Evolutionary conservation across 2,113 vertebrate genomes (phyloP), one percentile per base, ranked within the genome.

Genomic region (Nycticorax nycticorax): DNA sequence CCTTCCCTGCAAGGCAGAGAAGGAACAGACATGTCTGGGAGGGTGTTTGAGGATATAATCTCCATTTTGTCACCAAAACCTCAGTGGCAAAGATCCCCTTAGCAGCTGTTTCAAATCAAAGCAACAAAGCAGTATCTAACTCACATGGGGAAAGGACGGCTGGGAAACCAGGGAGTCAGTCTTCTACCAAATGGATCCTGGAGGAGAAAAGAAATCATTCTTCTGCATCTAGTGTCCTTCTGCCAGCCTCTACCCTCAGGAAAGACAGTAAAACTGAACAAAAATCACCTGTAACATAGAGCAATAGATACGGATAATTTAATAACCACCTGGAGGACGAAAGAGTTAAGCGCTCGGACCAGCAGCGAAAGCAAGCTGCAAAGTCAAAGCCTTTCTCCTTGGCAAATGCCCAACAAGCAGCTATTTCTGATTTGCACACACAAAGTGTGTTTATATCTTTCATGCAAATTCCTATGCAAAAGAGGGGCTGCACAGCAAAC

Each of bases 401-500:
- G 67, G 81, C 77, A 94, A 84, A 75, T 56, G 41, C 52, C 52
- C 92, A 94, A 90, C 18, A 80, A 91, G 88, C 64, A 95, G 81
- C 91, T 93, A 81, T 82, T 93, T 85, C 52, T 73, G 83, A 84
- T 93, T 73, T 94, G 57, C 62, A 69, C 59, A 45, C 26, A 1
- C 16, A 55, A 91, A 79, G n/a, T 37, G 24, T 85, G 41, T 93
- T 96, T 88, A 66, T 74, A 62, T 27, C n/a, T 74, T 87, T 82
- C 84, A 94, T 91, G 81, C 59, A 95, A 94, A 95, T 96, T 92
- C 90, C 85, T 88, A 77, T 89, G 57, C 77, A 93, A 94, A 95
- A 95, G 39, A 96, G 69, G 66, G 53, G 32, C 89, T 89, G 76
- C 63, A 30, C 41, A 39, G 59, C 50, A 93, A 96, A 96, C 84